Evolutionary conservation across 2,113 vertebrate genomes (phyloP), one percentile per base, ranked within the genome.

Genomic region (Oncorhynchus nerka): DNA sequence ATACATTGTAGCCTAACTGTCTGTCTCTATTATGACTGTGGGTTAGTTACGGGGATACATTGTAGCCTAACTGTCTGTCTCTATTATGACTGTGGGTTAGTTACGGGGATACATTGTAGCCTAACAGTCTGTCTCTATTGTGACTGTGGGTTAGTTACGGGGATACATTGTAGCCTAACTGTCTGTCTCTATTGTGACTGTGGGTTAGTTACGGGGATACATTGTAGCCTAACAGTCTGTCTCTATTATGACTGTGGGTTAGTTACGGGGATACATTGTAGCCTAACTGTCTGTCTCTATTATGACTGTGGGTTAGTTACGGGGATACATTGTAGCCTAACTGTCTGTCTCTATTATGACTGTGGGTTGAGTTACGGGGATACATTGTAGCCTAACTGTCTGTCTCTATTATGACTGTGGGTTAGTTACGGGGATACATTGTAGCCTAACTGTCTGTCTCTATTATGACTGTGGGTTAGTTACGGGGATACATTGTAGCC

Each of bases 221-320:
- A n/a, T n/a, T n/a, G n/a, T n/a, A n/a, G n/a, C n/a, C n/a, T n/a
- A n/a, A n/a, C n/a, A n/a, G n/a, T n/a, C n/a, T n/a, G n/a, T n/a
- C n/a, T n/a, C n/a, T n/a, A n/a, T n/a, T n/a, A n/a, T n/a, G n/a
- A n/a, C n/a, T n/a, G n/a, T n/a, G n/a, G n/a, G n/a, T n/a, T n/a
- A n/a, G n/a, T n/a, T n/a, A 32, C 30, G 65, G 89, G 94, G 95
- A 93, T 95, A 94, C 90, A 95, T 97, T 92, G 65, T 97, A 96
- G 97, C 96, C 96, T 86, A 97, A 97, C 94, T 93, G 96, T 98
- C 94, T 93, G 96, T 98, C 83, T 39, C 64, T 65, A 20, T 61
- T 39, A 7, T 8, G 34, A 16, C 22, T 45, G 11, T 45, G 11
- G 2, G 19, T 69, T 30, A 6, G 26, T 32, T 32, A 30, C 30